Evolutionary conservation across 2,888 invertebrate species (phyloP).

Genomic region (Seira ritae): DNA sequence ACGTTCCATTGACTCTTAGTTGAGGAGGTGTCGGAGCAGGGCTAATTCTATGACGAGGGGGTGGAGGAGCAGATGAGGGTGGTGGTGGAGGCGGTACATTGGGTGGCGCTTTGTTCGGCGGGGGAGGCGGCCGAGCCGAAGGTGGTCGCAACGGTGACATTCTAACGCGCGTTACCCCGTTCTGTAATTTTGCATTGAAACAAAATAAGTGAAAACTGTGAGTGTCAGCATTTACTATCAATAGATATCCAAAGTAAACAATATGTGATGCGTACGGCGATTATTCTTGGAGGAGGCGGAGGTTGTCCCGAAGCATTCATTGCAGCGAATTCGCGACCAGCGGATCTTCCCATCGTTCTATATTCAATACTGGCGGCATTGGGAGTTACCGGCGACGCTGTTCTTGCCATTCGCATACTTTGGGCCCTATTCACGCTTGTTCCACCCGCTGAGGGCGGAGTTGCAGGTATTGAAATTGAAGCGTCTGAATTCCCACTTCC

Average conservation of each 20-base stretch:
- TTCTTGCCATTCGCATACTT: constrained; percentile 89
- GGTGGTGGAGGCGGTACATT: constrained; percentile 76
- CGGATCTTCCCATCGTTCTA: constrained; percentile 69
- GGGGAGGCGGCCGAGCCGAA: constrained; percentile 78
- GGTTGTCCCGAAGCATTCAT: constrained; percentile 69
- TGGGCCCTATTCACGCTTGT: constrained; percentile 83
- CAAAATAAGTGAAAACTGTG: constrained; percentile 1
- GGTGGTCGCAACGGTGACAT: constrained; percentile 75
- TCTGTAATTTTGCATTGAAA: constrained; percentile 41
- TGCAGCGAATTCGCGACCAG: constrained; percentile 65
- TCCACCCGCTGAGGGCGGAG: constrained; percentile 75
- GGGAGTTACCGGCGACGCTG: constrained; percentile 75
- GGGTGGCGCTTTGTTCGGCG: constrained; percentile 70
- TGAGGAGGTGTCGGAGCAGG: constrained; percentile 73
- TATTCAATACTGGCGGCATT: constrained; percentile 69
- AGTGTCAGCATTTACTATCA: too few species aligned
- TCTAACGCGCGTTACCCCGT: constrained; percentile 61
- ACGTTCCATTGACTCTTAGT: constrained; percentile 64
- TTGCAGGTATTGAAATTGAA: constrained; percentile 58
- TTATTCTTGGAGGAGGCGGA: constrained; percentile 73
- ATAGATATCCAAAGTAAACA: too few species aligned
- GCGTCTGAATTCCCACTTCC: neutral
- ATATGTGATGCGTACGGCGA: constrained; percentile 61
- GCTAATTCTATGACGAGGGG: constrained; percentile 74
- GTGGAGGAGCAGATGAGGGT: constrained; percentile 76